These are phyloP conservation scores for Campoletis sonorensis DNA, from an alignment of 1,140 invertebrate species.

Conservation along the genomic window DNA sequence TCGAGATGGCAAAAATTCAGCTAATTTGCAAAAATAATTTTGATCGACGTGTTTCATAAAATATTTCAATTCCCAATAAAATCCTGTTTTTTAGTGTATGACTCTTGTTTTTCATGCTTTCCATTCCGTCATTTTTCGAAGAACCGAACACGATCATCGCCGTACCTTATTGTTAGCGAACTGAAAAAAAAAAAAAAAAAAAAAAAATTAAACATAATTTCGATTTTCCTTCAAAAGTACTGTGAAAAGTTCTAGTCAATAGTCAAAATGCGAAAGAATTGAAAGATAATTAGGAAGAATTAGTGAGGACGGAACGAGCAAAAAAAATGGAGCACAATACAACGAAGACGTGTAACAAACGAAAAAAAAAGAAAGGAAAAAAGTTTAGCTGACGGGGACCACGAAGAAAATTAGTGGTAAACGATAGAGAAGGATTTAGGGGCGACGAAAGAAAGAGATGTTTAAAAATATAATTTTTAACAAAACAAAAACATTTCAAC, in stretches of 20 bases:
- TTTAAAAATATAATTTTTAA: background rate
- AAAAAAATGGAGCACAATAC: background rate
- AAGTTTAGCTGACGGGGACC: background rate
- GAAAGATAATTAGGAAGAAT: background rate
- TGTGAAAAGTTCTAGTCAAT: background rate
- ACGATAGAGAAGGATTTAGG: background rate
- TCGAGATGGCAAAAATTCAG: too few species aligned
- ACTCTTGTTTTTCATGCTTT: background rate
- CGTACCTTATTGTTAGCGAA: background rate
- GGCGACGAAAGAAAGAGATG: background rate
- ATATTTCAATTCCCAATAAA: too few species aligned
- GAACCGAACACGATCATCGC: background rate
- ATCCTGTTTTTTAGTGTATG: too few species aligned
- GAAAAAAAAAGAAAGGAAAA: background rate
- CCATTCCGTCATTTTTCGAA: background rate
- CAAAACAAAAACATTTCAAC: background rate
- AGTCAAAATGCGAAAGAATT: background rate
- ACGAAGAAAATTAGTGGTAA: background rate
- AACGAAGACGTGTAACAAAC: constrained; percentile 4
- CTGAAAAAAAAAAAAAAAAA: background rate
- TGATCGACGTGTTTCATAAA: too few species aligned
- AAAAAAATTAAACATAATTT: background rate
- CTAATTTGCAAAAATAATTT: too few species aligned
- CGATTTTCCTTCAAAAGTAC: background rate
- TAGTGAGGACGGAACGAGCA: background rate